Base-by-base conservation (phyloP, 2,113 vertebrate genomes). In the Danio rerio region DNA sequence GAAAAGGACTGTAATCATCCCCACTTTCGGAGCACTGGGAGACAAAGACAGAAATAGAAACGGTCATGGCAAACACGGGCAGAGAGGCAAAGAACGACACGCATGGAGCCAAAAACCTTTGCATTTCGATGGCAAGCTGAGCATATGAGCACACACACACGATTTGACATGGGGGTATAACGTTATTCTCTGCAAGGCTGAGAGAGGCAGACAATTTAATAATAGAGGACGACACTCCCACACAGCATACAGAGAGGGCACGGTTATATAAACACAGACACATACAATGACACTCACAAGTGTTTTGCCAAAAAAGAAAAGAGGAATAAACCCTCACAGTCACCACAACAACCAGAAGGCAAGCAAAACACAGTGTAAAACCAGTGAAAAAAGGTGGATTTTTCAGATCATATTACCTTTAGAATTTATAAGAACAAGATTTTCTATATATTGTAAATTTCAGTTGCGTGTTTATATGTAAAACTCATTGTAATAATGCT, bases 1-100 rank as follows among this genome's bases (percentile, higher is more conserved):
- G 72, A 96, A 20, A 13, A 99, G 92, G 68, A 99, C 84, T 0
- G 89, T 79, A 42, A 97, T 80, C 96, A 98, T 97, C 21, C 97
- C 96, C 59, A 95, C 87, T 76, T 92, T 96, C 0, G 91, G 80
- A 12, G 94, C 90, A 7, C 97, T 98, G 90, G 61, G 88, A 87
- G 49, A 83, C 47, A 76, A 86, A 86, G 85, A 18, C 52, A 78
- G 6, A 40, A 87, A 21, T 18, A 55, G n/a, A 79, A 79, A 78
- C 31, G 6, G 10, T 66, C 43, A 75, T 1, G 6, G 18, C 3
- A n/a, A 12, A 10, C 1, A 55, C 5, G 2, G 15, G 20, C 58
- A 53, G 21, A 53, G 15, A n/a, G 49, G 52, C 20, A 49, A 68
- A 65, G 49, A 42, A 5, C 43, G n/a, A 20, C 11, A 18, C 31